Evolutionary conservation across 1,140 invertebrate genomes (phyloP).

Genomic region (Aphis craccivora): DNA sequence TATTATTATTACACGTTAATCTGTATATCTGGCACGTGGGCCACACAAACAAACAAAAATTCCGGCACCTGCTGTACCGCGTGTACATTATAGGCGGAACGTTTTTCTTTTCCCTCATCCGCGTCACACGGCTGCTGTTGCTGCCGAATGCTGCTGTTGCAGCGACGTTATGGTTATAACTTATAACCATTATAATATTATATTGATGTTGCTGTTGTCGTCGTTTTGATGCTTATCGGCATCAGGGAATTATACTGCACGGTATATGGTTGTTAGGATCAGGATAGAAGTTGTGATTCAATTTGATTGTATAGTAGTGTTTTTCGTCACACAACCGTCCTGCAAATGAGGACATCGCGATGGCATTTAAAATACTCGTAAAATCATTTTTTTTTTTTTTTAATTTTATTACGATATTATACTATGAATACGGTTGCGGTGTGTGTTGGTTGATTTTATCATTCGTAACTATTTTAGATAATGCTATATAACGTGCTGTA

Average conservation of each 20-base stretch:
- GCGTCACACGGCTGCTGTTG: neutral
- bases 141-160: neutral
- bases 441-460: neutral
- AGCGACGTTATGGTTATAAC: neutral
- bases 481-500: no score
- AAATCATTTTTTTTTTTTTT: neutral
- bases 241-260: neutral
- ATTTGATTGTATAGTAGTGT: neutral
- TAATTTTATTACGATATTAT: neutral
- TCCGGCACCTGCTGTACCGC: slow-evolving; percentile 43
- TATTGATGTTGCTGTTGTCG: neutral
- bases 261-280: neutral
- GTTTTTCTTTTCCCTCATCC: neutral
- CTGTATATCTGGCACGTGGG: slow-evolving; percentile 53
- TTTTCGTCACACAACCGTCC: neutral
- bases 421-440: neutral
- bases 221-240: neutral
- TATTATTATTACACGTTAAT: slow-evolving; percentile 57
- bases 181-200: neutral
- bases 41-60: slow-evolving; percentile 41
- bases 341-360: neutral
- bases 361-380: no score
- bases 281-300: neutral
- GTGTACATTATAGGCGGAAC: neutral
- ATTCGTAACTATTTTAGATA: neutral